These are phyloP conservation scores for Eucriotettix oculatus DNA, from an alignment of 2,888 invertebrate genomes.

Conservation along the genomic window DNA sequence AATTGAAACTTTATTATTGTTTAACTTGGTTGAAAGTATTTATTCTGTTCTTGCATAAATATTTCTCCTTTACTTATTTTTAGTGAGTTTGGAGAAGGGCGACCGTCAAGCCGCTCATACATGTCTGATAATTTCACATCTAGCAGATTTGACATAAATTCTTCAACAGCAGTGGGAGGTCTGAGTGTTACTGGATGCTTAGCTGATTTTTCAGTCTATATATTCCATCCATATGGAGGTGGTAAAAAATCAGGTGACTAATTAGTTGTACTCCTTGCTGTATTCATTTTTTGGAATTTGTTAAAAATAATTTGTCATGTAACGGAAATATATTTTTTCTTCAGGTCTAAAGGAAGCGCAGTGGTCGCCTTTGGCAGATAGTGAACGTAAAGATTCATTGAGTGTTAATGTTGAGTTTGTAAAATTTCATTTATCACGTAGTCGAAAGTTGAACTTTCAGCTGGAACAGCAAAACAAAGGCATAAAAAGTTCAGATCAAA, in stretches of 20 bases:
- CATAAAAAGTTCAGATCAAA: constrained; percentile 38
- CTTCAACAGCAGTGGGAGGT: constrained; percentile 61
- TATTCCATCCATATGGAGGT: constrained; percentile 95
- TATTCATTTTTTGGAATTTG: too few relatives aligned
- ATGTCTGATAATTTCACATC: constrained; percentile 1
- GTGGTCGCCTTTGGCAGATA: constrained; percentile 73
- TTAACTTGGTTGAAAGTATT: too few relatives aligned
- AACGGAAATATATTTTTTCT: constrained; percentile 1
- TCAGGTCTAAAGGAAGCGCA: constrained; percentile 50
- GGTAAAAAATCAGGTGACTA: constrained; percentile 55
- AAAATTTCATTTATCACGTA: constrained; percentile 84
- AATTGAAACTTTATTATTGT: too few relatives aligned
- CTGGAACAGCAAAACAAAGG: constrained; percentile 30
- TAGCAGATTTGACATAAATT: constrained; percentile 17
- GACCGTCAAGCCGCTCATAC: constrained; percentile 2
- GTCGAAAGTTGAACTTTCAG: constrained; percentile 73
- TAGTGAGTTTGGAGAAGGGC: constrained; percentile 35
- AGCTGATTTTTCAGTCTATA: constrained; percentile 92
- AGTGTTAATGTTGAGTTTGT: constrained; percentile 95
- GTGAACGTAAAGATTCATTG: constrained; percentile 85
- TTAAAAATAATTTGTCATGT: not conserved
- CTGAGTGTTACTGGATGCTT: constrained; percentile 90
- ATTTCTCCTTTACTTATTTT: constrained; percentile 7
- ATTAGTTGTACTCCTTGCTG: not conserved
- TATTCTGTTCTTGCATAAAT: too few relatives aligned